Base-by-base conservation (phyloP, 2,797 vertebrate species). In the Podarcis siculus region DNA sequence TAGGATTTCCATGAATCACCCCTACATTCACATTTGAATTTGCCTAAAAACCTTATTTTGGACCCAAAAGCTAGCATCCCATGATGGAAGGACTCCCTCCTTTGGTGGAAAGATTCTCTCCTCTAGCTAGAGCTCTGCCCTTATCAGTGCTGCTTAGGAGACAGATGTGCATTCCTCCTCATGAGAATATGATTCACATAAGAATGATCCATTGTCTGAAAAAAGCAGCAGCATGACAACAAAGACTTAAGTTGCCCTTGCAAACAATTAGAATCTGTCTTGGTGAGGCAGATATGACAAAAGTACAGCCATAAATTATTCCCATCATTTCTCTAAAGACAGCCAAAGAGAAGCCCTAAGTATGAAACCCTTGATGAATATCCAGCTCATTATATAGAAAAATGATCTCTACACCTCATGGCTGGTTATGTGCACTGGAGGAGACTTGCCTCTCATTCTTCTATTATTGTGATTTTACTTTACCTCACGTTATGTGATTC, bases 311-410 rank as follows among this genome's bases (percentile, higher is more conserved):
- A 85, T 85, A 78, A 85, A 83, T 83, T 83, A 71, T 78, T 23
- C 39, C 37, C 30, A 45, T 85, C 73, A 85, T 39, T 55, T 77
- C 58, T 37, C 69, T 32, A 78, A 61, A 85, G 58, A 45, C 66
- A 71, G 81, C 81, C 67, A 69, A 82, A 61, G 35, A 17, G 9
- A 76, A 77, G 69, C 82, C n/a, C 49, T 83, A 32, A 73, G 58
- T 45, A 49, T 55, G 82, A 83, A 83, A 66, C 61, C n/a, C 19
- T 5, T 77, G 83, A 85, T 32, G 27, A 85, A 76, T 77, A 77
- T 77, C 83, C 39, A 76, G 27, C 49, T 85, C 55, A 66, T 77
- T 85, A 85, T 21, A 5, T 64, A 76, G 83, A 85, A 85, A 64
- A 73, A 83, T 83, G 67, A 73, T n/a, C 42, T 25, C n/a, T 83